Evolutionary conservation across 2,797 vertebrate species (phyloP).

Genomic region (Myripristis murdjan): DNA sequence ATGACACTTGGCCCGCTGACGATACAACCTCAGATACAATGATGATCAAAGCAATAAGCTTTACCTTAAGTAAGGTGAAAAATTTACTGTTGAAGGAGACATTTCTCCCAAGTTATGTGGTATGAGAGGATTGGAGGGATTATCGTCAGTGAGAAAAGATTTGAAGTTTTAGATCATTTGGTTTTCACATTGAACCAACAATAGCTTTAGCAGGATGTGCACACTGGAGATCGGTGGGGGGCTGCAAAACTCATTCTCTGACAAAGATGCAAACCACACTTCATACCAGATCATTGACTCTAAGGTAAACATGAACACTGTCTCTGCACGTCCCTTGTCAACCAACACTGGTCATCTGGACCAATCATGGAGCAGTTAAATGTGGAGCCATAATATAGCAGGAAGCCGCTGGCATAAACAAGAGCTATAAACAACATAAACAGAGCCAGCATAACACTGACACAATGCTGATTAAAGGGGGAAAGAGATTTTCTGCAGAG

Average conservation of each 20-base stretch:
- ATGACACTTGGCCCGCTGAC: conserved; percentile 50
- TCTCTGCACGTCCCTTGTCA: conserved; percentile 34
- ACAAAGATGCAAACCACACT: conserved; percentile 34
- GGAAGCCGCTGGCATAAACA: conserved; percentile 81
- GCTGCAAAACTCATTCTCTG: conserved; percentile 15
- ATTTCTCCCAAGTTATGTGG: conserved; percentile 16
- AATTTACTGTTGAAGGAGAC: conserved; percentile 21
- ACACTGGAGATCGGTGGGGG: not conserved
- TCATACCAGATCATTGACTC: conserved; percentile 61
- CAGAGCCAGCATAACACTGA: conserved; percentile 56
- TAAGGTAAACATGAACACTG: conserved; percentile 68
- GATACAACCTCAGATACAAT: conserved; percentile 41
- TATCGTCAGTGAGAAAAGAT: not conserved
- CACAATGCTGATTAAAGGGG: conserved; percentile 73
- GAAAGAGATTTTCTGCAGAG: conserved; percentile 64
- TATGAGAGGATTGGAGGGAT: not conserved
- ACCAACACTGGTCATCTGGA: conserved; percentile 54
- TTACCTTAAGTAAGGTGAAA: not conserved
- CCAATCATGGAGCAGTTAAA: conserved; percentile 58
- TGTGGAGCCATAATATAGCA: conserved; percentile 63
- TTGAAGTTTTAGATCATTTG: not conserved
- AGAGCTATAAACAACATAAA: conserved; percentile 67
- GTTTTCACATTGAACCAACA: not conserved
- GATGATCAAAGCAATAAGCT: conserved; percentile 3
- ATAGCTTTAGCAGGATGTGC: not conserved